These are phyloP conservation scores for Trematomus loennbergii DNA, from an alignment of 2,113 vertebrate genomes.

Conservation along the genomic window DNA sequence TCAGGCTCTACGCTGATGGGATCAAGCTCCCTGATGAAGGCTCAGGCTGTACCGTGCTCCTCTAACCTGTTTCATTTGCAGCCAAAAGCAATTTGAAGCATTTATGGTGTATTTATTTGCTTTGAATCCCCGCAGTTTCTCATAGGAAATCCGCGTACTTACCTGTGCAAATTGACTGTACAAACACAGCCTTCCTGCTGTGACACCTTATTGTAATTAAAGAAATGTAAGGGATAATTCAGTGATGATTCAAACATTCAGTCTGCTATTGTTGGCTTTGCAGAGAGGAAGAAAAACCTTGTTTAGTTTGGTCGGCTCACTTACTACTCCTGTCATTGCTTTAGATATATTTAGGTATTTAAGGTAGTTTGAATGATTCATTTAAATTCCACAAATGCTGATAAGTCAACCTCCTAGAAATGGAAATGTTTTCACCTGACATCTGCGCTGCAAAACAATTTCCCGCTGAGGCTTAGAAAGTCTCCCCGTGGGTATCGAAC, in stretches of 20 bases:
- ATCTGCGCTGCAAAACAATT: conserved; percentile 70
- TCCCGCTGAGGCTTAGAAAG: conserved; percentile 60
- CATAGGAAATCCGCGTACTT: conserved; percentile 66
- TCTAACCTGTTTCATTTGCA: conserved; percentile 67
- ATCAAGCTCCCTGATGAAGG: conserved; percentile 64
- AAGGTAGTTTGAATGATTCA: conserved; percentile 5
- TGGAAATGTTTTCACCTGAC: conserved; percentile 46
- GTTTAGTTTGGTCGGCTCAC: background rate
- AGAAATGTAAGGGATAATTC: conserved; percentile 34
- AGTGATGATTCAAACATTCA: background rate
- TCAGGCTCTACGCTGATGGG: conserved; percentile 59
- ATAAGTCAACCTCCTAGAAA: conserved; percentile 22
- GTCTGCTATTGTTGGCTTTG: conserved; percentile 4
- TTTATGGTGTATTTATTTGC: conserved; percentile 72
- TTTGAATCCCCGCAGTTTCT: conserved; percentile 54
- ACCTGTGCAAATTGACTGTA: conserved; percentile 60
- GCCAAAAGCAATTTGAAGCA: conserved; percentile 72
- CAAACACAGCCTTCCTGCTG: conserved; percentile 43
- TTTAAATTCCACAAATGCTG: background rate
- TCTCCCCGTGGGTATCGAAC: conserved; percentile 72
- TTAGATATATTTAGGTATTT: background rate
- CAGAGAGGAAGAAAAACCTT: background rate
- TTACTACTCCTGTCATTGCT: background rate
- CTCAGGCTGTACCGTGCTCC: conserved; percentile 55
- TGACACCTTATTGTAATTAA: conserved; percentile 43